A percentile compares a stretch with the other conserved stretches of the same genome.
Evolutionary conservation across 2,113 vertebrate genomes (phyloP).

Genomic region (Alces alces): DNA sequence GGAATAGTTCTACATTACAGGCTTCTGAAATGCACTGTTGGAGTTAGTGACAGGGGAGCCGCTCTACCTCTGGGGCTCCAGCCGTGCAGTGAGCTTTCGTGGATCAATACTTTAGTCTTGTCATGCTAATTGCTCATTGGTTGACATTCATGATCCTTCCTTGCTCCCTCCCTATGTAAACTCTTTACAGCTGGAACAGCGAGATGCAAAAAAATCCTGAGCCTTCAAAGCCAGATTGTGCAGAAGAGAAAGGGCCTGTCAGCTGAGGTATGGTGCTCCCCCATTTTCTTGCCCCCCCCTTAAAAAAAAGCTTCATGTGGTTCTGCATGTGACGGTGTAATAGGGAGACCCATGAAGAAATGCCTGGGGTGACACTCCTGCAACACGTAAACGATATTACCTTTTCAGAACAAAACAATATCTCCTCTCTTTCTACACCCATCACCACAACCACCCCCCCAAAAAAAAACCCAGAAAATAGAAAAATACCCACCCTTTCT

Average conservation of each 20-base stretch:
- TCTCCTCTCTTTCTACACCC: background rate
- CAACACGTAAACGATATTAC: fast-evolving
- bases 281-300: background rate
- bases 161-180: conserved; percentile 76
- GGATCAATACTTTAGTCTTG: conserved; percentile 86
- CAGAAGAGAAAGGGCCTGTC: conserved; percentile 80
- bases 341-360: background rate
- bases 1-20: conserved; percentile 39
- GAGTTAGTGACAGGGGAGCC: conserved; percentile 75
- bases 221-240: conserved; percentile 72
- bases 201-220: conserved; percentile 72
- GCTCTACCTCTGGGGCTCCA: conserved; percentile 70
- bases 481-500: conserved; percentile 5
- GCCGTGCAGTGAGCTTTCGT: conserved; percentile 79
- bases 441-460: background rate
- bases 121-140: conserved; percentile 90
- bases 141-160: conserved; percentile 82
- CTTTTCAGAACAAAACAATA: conserved; percentile 58
- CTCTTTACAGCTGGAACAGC: conserved; percentile 74
- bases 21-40: conserved; percentile 46
- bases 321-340: background rate
- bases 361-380: conserved; percentile 24
- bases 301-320: conserved; percentile 38
- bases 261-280: conserved; percentile 78
- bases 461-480: background rate